A percentile compares a stretch with the other conserved stretches of the same genome.
Conservation (phyloP, 2,888 invertebrate species). For the Lycocerus yunnanus region DNA sequence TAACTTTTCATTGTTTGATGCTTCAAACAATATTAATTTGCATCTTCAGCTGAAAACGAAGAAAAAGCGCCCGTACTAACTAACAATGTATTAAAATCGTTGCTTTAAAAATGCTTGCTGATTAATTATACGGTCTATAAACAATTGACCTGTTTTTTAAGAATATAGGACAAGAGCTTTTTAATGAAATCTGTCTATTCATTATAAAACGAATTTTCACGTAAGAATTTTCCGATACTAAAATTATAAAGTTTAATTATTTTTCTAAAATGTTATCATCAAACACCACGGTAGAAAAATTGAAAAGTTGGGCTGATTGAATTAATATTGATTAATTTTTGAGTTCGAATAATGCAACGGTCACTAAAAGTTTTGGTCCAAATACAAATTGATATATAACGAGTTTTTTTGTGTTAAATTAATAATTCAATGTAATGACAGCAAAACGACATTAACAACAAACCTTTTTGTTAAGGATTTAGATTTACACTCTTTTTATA, state of each 20-base stretch:
- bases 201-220: background rate
- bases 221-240: background rate
- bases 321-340: background rate
- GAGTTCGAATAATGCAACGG: background rate
- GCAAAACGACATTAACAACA: background rate
- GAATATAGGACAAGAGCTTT: background rate
- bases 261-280: background rate
- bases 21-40: background rate
- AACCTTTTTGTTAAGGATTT: background rate
- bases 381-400: background rate
- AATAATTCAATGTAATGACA: background rate
- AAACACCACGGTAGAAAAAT: background rate
- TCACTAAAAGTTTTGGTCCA: background rate
- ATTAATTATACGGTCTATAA: background rate
- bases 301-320: background rate
- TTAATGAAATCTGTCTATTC: background rate
- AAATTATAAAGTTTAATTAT: background rate
- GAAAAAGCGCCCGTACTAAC: background rate
- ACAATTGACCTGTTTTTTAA: background rate
- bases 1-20: background rate
- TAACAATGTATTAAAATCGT: background rate
- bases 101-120: background rate
- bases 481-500: background rate
- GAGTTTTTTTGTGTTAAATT: background rate
- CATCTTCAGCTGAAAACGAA: background rate